Conservation (phyloP, 2,113 vertebrate genomes). For the Engystomops pustulosus region DNA sequence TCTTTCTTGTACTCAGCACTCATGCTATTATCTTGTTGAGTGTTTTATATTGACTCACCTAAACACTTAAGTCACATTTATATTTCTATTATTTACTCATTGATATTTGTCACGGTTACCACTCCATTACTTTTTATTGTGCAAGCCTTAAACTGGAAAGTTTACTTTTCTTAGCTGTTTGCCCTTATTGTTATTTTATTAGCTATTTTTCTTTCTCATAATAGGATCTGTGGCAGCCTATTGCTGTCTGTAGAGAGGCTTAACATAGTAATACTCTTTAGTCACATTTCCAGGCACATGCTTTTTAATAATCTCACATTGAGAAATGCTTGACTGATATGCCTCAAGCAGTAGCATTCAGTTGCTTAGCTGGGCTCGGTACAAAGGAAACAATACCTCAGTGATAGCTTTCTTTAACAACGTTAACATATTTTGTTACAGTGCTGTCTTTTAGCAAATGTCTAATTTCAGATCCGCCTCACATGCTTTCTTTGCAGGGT, state of each 20-base stretch:
- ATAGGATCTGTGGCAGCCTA: slow-evolving; percentile 43
- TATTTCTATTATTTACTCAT: background rate
- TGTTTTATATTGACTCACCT: background rate
- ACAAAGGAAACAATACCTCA: slow-evolving; percentile 58
- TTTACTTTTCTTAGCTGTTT: slow-evolving; percentile 15
- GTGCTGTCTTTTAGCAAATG: slow-evolving; percentile 70
- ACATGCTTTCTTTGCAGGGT: slow-evolving; percentile 72
- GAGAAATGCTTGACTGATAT: slow-evolving; percentile 57
- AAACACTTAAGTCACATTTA: background rate
- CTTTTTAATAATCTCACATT: slow-evolving; percentile 59
- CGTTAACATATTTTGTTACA: slow-evolving; percentile 68
- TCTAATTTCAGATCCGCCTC: slow-evolving; percentile 76
- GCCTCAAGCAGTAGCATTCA: slow-evolving; percentile 54
- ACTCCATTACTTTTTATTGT: background rate
- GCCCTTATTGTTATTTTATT: slow-evolving; percentile 37
- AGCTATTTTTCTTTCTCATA: slow-evolving; percentile 43
- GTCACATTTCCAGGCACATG: slow-evolving; percentile 55
- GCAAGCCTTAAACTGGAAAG: background rate
- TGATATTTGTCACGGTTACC: background rate
- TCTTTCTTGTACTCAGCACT: background rate
- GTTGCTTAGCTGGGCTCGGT: slow-evolving; percentile 41
- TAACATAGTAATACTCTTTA: slow-evolving; percentile 53
- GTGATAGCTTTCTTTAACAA: slow-evolving; percentile 64
- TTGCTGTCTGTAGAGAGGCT: slow-evolving; percentile 47
- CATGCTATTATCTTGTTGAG: background rate